These are phyloP conservation scores for Clunio marinus DNA, from an alignment of 2,888 invertebrate genomes.

Conservation along the genomic window DNA sequence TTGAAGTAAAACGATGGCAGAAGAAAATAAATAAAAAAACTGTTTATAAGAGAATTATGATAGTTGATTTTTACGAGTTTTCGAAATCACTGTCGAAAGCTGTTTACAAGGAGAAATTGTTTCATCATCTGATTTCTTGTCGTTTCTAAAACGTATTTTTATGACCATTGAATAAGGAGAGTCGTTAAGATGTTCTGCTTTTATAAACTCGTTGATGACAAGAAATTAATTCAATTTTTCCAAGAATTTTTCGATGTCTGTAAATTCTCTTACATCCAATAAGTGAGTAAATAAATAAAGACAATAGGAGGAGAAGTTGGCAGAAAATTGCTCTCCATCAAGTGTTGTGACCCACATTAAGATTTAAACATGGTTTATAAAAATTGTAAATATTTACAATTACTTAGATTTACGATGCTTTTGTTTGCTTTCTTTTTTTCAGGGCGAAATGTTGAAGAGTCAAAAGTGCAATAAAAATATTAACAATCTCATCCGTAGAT, in stretches of 20 bases:
- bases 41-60: not conserved
- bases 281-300: too few relatives aligned
- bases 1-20: not conserved
- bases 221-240: not conserved
- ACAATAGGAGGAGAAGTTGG: too few relatives aligned
- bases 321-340: not conserved
- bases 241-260: too few relatives aligned
- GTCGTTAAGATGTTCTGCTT: not conserved
- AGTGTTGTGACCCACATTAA: not conserved
- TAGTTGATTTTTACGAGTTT: not conserved
- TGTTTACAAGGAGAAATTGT: not conserved
- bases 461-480: slow-evolving; percentile 20
- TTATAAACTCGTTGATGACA: not conserved
- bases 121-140: not conserved
- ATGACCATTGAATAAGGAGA: not conserved
- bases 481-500: slow-evolving; percentile 24
- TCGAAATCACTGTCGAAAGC: not conserved
- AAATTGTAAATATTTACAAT: slow-evolving; percentile 28
- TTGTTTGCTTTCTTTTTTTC: not conserved
- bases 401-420: slow-evolving; percentile 20
- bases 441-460: not conserved
- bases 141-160: not conserved
- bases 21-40: not conserved
- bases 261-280: too few relatives aligned
- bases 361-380: not conserved